Evolutionary conservation across 2,797 vertebrate genomes (phyloP).

Genomic region (Acomys russatus): DNA sequence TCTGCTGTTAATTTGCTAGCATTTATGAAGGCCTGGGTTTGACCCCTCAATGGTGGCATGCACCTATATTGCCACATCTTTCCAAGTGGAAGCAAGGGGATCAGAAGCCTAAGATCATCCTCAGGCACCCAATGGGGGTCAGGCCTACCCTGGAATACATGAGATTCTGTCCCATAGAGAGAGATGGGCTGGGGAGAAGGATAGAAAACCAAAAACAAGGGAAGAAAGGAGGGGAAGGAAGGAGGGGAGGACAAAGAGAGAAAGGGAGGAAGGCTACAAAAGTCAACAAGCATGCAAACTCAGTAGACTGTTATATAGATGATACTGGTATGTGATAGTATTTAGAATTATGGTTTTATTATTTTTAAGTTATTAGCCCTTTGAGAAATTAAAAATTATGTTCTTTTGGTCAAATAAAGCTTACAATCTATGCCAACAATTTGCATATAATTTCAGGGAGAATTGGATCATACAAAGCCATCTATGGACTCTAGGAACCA

Average conservation of each 20-base stretch:
- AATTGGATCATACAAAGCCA: neutral
- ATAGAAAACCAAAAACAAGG: neutral
- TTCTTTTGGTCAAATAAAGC: neutral
- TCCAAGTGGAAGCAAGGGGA: neutral
- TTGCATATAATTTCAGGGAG: conserved; percentile 9
- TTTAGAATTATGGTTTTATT: neutral
- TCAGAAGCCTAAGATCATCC: neutral
- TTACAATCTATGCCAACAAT: neutral
- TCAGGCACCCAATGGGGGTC: neutral
- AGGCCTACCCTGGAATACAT: neutral
- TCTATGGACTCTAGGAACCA: neutral
- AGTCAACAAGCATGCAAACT: neutral
- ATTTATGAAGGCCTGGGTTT: neutral
- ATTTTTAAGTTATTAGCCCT: neutral
- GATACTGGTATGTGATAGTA: neutral
- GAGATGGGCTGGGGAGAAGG: neutral
- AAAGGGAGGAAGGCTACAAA: neutral
- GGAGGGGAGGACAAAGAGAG: neutral
- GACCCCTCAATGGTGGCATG: neutral
- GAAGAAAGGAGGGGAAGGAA: neutral
- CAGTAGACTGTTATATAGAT: neutral
- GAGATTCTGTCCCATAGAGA: neutral
- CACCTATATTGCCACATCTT: neutral
- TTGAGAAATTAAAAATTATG: conserved; percentile 37
- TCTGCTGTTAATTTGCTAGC: neutral